phyloP scores from a whole-genome alignment of 2,797 vertebrate genomes.

The Sphenodon punctatus region DNA sequence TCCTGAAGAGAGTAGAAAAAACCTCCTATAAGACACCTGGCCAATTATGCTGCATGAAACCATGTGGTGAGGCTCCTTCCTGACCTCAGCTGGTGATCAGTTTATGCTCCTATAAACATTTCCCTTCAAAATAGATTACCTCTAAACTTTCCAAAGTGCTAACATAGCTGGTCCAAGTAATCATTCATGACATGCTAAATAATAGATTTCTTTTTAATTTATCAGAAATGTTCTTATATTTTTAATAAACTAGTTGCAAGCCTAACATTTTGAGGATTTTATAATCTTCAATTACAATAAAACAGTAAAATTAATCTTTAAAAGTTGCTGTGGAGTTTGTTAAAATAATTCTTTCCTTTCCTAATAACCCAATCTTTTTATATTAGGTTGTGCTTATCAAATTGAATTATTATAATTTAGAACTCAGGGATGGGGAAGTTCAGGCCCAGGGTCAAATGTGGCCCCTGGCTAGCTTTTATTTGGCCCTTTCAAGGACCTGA shows the following conservation, averaged over 20 bases:
- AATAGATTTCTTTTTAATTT: background rate
- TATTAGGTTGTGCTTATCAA: background rate
- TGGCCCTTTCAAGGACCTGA: no score
- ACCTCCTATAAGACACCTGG: fast-evolving
- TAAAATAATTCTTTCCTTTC: background rate
- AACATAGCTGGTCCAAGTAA: background rate
- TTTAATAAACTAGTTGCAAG: background rate
- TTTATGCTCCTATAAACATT: background rate
- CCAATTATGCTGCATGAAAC: background rate
- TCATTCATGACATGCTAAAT: background rate
- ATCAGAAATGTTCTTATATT: background rate
- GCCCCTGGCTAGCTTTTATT: no score
- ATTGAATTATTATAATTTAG: background rate
- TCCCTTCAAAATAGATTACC: background rate
- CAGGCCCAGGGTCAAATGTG: no score
- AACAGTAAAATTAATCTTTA: background rate
- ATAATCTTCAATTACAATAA: background rate
- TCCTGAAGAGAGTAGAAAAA: background rate
- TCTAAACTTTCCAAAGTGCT: background rate
- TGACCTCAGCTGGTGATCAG: background rate
- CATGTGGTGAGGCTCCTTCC: background rate
- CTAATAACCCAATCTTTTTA: background rate
- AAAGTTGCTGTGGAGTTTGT: background rate
- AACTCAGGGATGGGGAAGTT: no score
- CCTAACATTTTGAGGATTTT: background rate